Evolutionary conservation across 1,140 invertebrate genomes (phyloP), one percentile per base, ranked within the genome.

Genomic region (Dreissena rostriformis): DNA sequence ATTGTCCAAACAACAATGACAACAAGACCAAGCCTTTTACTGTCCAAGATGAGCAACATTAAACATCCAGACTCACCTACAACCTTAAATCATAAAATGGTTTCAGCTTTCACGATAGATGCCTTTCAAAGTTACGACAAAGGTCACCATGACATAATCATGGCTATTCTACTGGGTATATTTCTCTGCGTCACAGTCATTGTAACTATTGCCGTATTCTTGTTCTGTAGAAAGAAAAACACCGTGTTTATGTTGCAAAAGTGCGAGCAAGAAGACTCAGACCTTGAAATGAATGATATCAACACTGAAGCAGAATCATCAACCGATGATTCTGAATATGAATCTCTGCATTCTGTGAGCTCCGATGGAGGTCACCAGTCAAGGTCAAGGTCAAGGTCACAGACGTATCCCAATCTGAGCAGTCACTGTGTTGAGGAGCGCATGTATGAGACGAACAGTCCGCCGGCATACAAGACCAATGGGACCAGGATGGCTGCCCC

Each of bases 161-260:
- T 83, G 15, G 65, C 67, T 7, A 49, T 83, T 24, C n/a, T 83
- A 11, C 26, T 83, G 0, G 63, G 86, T 19, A 86, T 93, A 12
- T 92, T 93, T 66, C 71, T 91, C 26, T 86, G 88, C 49, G 86
- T 92, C n/a, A 92, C 91, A 7, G n/a, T 92, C 0, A 84, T 88
- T 0, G 83, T 90, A 7, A 91, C 91, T 14, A 86, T 86, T 0
- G 84, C 89, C 0, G 68, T 93, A 26, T 70, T 92, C n/a, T 87
- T 91, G 14, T 93, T 92, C 85, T 93, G 91, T 68, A 86, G 88
- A 72, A 93, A 93, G 82, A 92, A 90, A 61, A 93, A 93, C 88
- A 77, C 90, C 14, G 91, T 93, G 24, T 93, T 93, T 83, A 86
- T 87, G 52, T 74, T 90, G 22, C 89, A 91, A 49, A 91, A 91